A percentile compares a stretch with the other conserved stretches of the same genome.
Conservation (phyloP, 2,888 invertebrate genomes). For the Sepiola atlantica region DNA sequence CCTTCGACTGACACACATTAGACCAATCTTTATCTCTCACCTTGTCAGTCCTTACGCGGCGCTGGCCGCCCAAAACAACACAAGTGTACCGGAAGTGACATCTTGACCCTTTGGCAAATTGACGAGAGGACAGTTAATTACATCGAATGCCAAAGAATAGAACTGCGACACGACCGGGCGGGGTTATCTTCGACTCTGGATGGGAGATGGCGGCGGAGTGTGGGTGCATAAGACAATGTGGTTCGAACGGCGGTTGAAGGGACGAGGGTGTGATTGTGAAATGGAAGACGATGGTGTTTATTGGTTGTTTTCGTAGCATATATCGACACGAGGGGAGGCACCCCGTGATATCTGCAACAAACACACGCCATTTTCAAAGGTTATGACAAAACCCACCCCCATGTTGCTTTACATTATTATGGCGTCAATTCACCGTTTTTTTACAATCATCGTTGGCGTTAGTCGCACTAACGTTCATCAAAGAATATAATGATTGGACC, state of each 20-base stretch:
- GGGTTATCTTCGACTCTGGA: neutral
- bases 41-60: neutral
- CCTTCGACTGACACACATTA: neutral
- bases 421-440: neutral
- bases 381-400: neutral
- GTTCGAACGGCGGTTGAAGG: neutral
- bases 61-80: neutral
- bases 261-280: neutral
- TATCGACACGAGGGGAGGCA: neutral
- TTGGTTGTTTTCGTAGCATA: neutral
- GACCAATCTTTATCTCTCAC: neutral
- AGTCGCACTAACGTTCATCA: too few relatives aligned
- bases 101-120: neutral
- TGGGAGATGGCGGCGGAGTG: too few relatives aligned
- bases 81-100: slow-evolving; percentile 21
- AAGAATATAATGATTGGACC: too few relatives aligned
- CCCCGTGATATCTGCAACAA: neutral
- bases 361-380: neutral
- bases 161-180: neutral
- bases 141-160: neutral
- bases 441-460: too few relatives aligned
- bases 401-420: neutral
- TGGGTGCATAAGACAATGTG: neutral
- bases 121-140: slow-evolving; percentile 21
- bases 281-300: neutral